Conservation (phyloP, 2,888 invertebrate genomes). For the Tenthredo mesomela region DNA sequence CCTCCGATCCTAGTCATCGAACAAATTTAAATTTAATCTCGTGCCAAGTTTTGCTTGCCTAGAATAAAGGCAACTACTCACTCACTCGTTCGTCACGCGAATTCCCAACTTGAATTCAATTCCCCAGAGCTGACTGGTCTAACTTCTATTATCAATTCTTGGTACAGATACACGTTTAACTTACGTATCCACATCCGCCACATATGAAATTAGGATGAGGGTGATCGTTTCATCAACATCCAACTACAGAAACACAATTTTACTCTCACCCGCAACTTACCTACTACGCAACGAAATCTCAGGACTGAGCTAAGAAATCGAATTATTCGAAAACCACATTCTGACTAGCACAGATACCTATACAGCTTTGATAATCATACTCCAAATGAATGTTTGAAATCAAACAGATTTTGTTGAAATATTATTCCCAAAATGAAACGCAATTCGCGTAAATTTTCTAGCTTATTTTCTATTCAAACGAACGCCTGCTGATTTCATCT, state of each 20-base stretch:
- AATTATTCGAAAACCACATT: background rate
- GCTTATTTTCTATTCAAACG: conserved; percentile 2
- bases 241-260: background rate
- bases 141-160: background rate
- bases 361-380: background rate
- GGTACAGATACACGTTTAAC: background rate
- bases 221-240: background rate
- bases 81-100: conserved; percentile 8
- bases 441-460: background rate
- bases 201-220: background rate
- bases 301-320: background rate
- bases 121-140: background rate
- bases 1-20: conserved; percentile 17
- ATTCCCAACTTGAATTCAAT: background rate
- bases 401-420: background rate
- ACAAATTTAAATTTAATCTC: conserved; percentile 41
- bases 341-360: background rate
- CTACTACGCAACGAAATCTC: background rate
- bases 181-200: background rate
- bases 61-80: conserved; percentile 12
- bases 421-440: background rate
- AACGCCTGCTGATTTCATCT: background rate
- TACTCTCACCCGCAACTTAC: background rate
- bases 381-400: background rate
- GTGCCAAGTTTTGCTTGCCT: conserved; percentile 35